These are phyloP conservation scores for Spea bombifrons DNA, from an alignment of 2,113 vertebrate species.

Conservation along the genomic window DNA sequence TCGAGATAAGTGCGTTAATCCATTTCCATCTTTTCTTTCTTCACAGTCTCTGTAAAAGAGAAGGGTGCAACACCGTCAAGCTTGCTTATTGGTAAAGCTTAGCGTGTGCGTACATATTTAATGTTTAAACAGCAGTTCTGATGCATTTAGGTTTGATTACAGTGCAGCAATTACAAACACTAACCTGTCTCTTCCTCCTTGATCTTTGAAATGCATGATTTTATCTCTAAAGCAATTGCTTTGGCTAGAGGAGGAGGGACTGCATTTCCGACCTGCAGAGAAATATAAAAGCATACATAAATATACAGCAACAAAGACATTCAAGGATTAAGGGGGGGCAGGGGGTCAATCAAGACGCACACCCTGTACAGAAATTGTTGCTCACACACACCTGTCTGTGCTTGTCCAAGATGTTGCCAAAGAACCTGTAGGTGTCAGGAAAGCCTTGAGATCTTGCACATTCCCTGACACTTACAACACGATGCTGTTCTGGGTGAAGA, in stretches of 20 bases:
- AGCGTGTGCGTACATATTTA: no score
- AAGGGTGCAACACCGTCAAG: no score
- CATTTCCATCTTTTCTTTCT: slow-evolving; percentile 71
- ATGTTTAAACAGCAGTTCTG: no score
- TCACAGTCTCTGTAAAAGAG: slow-evolving; percentile 60
- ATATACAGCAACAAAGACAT: background rate
- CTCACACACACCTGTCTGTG: slow-evolving; percentile 80
- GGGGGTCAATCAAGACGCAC: background rate
- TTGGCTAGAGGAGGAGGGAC: slow-evolving; percentile 89
- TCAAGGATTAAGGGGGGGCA: background rate
- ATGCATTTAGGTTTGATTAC: no score
- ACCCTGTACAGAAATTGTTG: background rate
- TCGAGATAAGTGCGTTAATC: slow-evolving; percentile 56
- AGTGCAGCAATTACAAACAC: no score
- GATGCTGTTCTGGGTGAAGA: slow-evolving; percentile 90
- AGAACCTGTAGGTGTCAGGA: slow-evolving; percentile 89
- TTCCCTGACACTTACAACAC: slow-evolving; percentile 92
- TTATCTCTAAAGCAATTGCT: slow-evolving; percentile 88
- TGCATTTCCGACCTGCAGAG: slow-evolving; percentile 83
- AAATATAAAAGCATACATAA: background rate
- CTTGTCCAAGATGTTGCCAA: slow-evolving; percentile 91
- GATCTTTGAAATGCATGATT: slow-evolving; percentile 71
- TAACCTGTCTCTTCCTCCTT: slow-evolving; percentile 74
- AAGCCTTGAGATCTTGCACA: slow-evolving; percentile 94
- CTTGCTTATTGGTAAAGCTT: no score